These are phyloP conservation scores for Acronicta aceris DNA, from an alignment of 2,888 invertebrate species.

Conservation along the genomic window DNA sequence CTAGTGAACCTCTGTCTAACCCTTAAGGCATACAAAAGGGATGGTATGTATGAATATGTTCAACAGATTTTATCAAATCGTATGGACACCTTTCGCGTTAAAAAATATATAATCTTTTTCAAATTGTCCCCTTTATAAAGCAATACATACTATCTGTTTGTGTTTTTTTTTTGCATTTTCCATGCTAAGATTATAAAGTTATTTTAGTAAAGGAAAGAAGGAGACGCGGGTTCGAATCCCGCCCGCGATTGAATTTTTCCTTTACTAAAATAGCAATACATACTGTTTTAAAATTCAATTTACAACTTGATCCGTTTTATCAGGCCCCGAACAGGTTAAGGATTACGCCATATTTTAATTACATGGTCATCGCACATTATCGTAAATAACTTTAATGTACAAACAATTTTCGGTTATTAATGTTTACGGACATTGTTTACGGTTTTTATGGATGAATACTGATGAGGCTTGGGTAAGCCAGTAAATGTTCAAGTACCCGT, in stretches of 20 bases:
- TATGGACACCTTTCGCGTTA: too few species aligned
- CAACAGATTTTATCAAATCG: too few species aligned
- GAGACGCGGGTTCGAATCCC: too few species aligned
- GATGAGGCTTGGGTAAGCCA: conserved; percentile 6
- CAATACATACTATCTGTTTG: conserved; percentile 32
- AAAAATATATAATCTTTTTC: neutral
- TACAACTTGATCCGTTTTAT: conserved; percentile 48
- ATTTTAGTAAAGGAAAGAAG: too few species aligned
- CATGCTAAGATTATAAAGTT: too few species aligned
- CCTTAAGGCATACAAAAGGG: too few species aligned
- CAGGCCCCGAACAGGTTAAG: conserved; percentile 44
- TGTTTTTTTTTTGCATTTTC: too few species aligned
- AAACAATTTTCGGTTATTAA: conserved; percentile 47
- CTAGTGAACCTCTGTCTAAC: too few species aligned
- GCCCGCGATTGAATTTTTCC: too few species aligned
- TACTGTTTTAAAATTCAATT: conserved; percentile 35
- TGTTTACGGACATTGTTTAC: conserved; percentile 47
- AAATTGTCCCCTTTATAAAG: conserved; percentile 16
- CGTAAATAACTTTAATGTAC: conserved; percentile 47
- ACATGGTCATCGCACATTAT: conserved; percentile 44
- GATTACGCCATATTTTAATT: conserved; percentile 51
- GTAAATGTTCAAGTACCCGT: neutral
- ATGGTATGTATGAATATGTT: too few species aligned
- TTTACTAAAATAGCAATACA: too few species aligned
- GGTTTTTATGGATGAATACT: conserved; percentile 33